Percentiles rank a stretch among this genome's conserved stretches.
Conservation (phyloP, 2,113 vertebrate genomes). For the Grus americana region DNA sequence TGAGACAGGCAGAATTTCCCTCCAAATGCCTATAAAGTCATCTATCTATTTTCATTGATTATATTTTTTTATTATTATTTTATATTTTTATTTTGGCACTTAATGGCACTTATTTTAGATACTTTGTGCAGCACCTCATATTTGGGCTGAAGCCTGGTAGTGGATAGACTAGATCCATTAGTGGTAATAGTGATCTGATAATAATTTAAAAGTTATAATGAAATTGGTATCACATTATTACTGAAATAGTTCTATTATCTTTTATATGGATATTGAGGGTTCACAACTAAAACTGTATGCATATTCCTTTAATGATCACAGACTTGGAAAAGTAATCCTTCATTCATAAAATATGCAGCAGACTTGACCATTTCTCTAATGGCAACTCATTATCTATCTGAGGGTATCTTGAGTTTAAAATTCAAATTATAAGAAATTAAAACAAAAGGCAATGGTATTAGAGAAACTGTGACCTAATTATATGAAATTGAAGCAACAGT, state of each 20-base stretch:
- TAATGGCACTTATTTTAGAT: background rate
- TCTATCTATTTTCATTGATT: background rate
- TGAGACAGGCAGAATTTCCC: background rate
- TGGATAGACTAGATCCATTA: background rate
- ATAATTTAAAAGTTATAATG: background rate
- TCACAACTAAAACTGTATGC: background rate
- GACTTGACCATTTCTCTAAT: background rate
- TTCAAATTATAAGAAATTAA: constrained; percentile 12
- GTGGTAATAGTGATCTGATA: background rate
- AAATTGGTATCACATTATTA: background rate
- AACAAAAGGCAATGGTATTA: background rate
- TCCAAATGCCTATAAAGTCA: background rate
- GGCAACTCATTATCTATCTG: background rate
- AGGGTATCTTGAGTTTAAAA: background rate
- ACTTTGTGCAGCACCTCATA: background rate
- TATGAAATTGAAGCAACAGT: background rate
- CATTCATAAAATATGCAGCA: constrained; percentile 36
- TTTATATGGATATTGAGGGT: background rate
- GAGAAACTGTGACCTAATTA: background rate
- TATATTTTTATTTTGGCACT: background rate
- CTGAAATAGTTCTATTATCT: background rate
- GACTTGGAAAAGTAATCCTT: background rate
- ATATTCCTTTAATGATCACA: background rate
- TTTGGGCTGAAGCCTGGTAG: background rate
- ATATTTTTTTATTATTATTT: background rate